Conservation (phyloP, 2,888 invertebrate species). For the Heliconius ethilla region DNA sequence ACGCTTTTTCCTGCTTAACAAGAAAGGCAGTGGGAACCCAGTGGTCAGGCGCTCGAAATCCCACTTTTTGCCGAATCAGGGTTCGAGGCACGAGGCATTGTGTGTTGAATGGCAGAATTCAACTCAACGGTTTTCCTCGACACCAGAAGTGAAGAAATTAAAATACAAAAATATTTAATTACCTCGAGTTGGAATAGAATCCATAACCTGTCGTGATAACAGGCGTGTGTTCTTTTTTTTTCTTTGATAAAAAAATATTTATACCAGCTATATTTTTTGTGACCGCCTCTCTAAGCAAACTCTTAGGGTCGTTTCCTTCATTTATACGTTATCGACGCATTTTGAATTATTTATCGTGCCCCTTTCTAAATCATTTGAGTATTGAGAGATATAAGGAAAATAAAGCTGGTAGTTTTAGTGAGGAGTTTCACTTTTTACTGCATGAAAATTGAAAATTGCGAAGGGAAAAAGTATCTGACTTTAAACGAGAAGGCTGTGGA, state of each 20-base stretch:
- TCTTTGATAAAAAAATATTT: not conserved
- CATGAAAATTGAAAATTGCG: not conserved
- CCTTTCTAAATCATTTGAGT: slow-evolving; percentile 34
- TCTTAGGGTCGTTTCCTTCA: slow-evolving; percentile 29
- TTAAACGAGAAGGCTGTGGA: not conserved
- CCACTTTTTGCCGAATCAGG: too few relatives aligned
- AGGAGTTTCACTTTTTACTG: not conserved
- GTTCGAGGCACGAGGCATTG: too few relatives aligned
- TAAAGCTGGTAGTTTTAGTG: not conserved
- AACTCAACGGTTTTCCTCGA: too few relatives aligned
- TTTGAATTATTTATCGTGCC: slow-evolving; percentile 32
- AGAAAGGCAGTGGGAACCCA: too few relatives aligned
- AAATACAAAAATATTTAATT: too few relatives aligned
- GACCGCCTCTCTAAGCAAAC: slow-evolving; percentile 4
- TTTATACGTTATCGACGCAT: slow-evolving; percentile 34
- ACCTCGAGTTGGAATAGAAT: too few relatives aligned
- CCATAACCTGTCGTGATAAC: too few relatives aligned
- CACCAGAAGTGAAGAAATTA: too few relatives aligned
- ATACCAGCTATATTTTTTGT: not conserved
- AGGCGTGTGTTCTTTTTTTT: too few relatives aligned
- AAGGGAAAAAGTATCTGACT: not conserved
- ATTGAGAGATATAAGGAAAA: slow-evolving; percentile 10
- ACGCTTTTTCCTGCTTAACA: too few relatives aligned
- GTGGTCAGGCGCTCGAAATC: too few relatives aligned
- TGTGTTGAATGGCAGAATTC: too few relatives aligned